Evolutionary conservation across 2,888 invertebrate genomes (phyloP), one percentile per base, ranked within the genome.

Genomic region (Drosophila robusta): DNA sequence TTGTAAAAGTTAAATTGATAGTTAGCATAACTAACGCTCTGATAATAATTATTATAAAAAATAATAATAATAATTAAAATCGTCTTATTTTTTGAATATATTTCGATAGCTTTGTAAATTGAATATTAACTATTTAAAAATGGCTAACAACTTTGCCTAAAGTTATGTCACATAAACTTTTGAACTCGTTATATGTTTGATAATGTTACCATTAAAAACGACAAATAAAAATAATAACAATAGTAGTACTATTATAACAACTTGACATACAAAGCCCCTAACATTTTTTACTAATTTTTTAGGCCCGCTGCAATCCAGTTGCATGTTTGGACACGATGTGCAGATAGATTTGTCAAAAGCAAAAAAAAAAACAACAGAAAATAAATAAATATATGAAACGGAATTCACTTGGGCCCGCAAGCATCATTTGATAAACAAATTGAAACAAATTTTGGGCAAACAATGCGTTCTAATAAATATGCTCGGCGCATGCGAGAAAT

Each of bases 391-490:
- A 34, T 34, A 12, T 11, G 12, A n/a, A 42, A 18, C 32, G 41
- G 57, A 36, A 49, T 44, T 41, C 18, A n/a, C 24, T 51, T 64
- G 50, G n/a, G 18, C 50, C 29, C 47, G 16, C 14, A 42, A 44
- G 42, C 45, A 50, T 58, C 72, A 55, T 75, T 70, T 70, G 44
- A 55, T 70, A 75, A 75, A 64, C 58, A 68, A 80, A 65, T 74
- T 82, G 64, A 52, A 52, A 65, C 58, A 68, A 47, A 45, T 69
- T 66, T 69, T 68, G 58, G 6, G 29, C 75, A 78, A 68, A 67
- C 78, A 78, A 70, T 77, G 73, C 65, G 55, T 63, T 64, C 57
- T 77, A 75, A 77, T 79, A 78, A 75, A 77, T 75, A 75, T 70
- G 70, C 57, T 46, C 42, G 47, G 61, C 38, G 75, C 76, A 75